Base-by-base conservation (phyloP, 2,797 vertebrate species). In the Enteromius fasciolatus region DNA sequence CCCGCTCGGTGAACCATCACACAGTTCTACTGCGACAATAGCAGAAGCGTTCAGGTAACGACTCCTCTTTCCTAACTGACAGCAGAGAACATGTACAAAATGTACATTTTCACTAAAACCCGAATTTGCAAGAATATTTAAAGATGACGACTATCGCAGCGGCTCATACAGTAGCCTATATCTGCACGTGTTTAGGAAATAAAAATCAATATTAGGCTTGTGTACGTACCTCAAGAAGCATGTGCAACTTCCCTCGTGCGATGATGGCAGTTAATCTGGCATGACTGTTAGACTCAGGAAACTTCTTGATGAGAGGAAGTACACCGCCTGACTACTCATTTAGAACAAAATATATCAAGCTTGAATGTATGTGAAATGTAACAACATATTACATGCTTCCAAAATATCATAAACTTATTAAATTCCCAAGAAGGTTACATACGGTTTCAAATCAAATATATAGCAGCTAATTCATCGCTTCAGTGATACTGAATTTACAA, bases 251-350 rank as follows among this genome's bases (percentile, higher is more conserved):
- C 39, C 80, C 86, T 84, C 52, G 61, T 82, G 82, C 69, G 44
- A 73, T 25, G 64, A 25, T 83, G 17, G 18, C 76, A 31, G 83
- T 83, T 87, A 61, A 44, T 75, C 46, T 64, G 9, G 11, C 61
- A 17, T 84, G 80, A 79, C 82, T 78, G 85, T 81, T 81, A 79
- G 5, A 82, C 14, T 59, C 85, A 87, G 86, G 88, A 89, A 89
- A 85, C 87, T 64, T 83, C 63, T 73, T 81, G 70, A 48, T 78
- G 75, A 77, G 82, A 75, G 88, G 88, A 89, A 89, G 85, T 89
- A 81, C 76, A 69, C 76, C 82, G 76, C 46, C 41, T 66, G 23
- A 81, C 76, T 80, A 41, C 52, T 82, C 75, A 83, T 54, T 83
- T 80, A 52, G 11, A 84, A 48, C 17, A 25, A 79, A 70, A 15